Percentiles rank a stretch among this genome's conserved stretches.
These are phyloP conservation scores for Kryptopterus vitreolus DNA, from an alignment of 2,797 vertebrate genomes.

Conservation along the genomic window DNA sequence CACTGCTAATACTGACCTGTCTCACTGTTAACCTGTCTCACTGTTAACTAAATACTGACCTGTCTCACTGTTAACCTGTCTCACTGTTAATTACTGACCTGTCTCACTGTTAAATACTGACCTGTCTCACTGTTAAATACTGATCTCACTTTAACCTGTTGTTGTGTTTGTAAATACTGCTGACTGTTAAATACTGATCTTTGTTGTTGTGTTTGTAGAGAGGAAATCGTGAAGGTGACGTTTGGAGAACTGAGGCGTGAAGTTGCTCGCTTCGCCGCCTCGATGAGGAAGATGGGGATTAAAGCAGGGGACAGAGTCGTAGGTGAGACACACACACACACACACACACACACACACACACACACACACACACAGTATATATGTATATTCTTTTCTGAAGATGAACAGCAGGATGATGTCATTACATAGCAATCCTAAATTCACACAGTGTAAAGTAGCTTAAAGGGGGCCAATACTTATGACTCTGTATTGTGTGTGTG, in stretches of 20 bases:
- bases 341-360: conserved; percentile 15
- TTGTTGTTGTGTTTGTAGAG: conserved; percentile 60
- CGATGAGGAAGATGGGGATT: conserved; percentile 94
- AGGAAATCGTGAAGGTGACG: conserved; percentile 90
- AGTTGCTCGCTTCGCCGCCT: conserved; percentile 89
- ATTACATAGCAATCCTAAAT: neutral
- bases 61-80: too few relatives aligned
- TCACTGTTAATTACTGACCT: too few relatives aligned
- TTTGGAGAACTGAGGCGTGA: conserved; percentile 84
- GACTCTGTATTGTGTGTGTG: too few relatives aligned
- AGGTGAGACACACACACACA: conserved; percentile 74
- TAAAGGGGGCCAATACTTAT: too few relatives aligned
- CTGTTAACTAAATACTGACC: too few relatives aligned
- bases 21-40: too few relatives aligned
- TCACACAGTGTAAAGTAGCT: too few relatives aligned
- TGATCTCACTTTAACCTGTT: too few relatives aligned
- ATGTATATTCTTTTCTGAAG: neutral
- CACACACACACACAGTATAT: neutral
- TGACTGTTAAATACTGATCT: neutral
- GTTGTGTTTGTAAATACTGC: conserved; percentile 49
- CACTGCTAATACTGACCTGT: too few relatives aligned
- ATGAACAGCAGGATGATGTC: neutral
- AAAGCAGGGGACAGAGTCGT: conserved; percentile 88
- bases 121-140: neutral
- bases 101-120: too few relatives aligned